Base-by-base conservation (phyloP, 2,797 vertebrate genomes). In the Pantherophis vulpinus region DNA sequence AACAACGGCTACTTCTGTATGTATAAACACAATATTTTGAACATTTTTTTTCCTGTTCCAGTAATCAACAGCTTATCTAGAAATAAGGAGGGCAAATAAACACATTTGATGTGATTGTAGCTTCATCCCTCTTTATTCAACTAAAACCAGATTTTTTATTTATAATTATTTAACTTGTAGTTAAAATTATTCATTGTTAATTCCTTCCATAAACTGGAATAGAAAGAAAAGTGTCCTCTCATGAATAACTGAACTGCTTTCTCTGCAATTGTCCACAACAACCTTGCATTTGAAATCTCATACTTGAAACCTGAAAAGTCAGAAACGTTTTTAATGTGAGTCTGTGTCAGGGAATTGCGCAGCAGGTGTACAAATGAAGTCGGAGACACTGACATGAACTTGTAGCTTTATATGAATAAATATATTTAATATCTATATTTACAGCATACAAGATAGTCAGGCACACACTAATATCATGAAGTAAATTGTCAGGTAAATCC, bases 11-110 rank as follows among this genome's bases (percentile, higher is more conserved):
- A 2, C 91, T 95, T 12, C 59, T 61, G 42, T 20, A 88, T 88
- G 25, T 89, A 27, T 74, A 54, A 94, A 10, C 74, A 86, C 51
- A 93, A 90, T 29, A 89, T 90, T 91, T 56, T 56, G 8, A 59
- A 86, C 25, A 42, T 93, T 95, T 91, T 55, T 29, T n/a, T 93
- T 10, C 70, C 87, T 83, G 18, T 92, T 88, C 94, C 58, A 0
- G 93, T 95, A 96, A 54, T 90, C 58, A 93, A 92, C 91, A 93
- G 94, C 91, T 90, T 91, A 37, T 66, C 94, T n/a, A n/a, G 91
- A 74, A 61, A 90, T 58, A 9, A 18, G 83, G 79, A 66, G 93
- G 7, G 87, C 29, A 70, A 92, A 20, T 88, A 14, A 2, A 4
- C 94, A 56, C 61, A 58, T 94, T 92, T 93, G 2, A 95, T 83